These are phyloP conservation scores for Philopotamus ludificatus DNA, from an alignment of 1,140 invertebrate species.

Conservation along the genomic window DNA sequence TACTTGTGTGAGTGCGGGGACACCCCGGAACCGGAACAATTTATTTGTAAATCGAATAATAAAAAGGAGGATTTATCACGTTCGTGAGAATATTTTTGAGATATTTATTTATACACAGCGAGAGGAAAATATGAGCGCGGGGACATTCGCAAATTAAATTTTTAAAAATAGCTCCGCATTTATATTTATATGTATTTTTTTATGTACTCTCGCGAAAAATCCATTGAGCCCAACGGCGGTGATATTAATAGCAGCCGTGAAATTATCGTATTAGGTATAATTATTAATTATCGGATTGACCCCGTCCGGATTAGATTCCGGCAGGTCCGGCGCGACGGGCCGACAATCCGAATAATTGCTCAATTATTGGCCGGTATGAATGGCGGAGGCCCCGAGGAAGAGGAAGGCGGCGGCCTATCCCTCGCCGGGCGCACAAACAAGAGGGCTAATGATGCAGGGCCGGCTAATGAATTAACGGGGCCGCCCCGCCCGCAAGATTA, in stretches of 20 bases:
- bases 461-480: slow-evolving; percentile 39
- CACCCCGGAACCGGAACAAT: too few relatives aligned
- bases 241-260: too few relatives aligned
- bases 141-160: slow-evolving; percentile 16
- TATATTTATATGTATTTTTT: too few relatives aligned
- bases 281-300: not conserved
- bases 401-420: not conserved
- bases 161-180: slow-evolving; percentile 4
- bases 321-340: not conserved
- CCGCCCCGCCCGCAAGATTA: slow-evolving; percentile 32
- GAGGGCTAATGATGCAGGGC: slow-evolving; percentile 33
- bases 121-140: too few relatives aligned
- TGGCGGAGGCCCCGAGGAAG: not conserved
- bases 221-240: too few relatives aligned
- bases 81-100: slow-evolving; percentile 26
- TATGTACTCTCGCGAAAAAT: too few relatives aligned
- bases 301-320: not conserved
- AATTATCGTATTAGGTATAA: too few relatives aligned
- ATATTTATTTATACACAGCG: too few relatives aligned
- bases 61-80: slow-evolving; percentile 26
- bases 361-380: slow-evolving; percentile 4
- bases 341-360: slow-evolving; percentile 11
- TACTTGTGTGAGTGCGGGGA: slow-evolving; percentile 18
- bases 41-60: slow-evolving; percentile 28
- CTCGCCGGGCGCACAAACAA: slow-evolving; percentile 18